Evolutionary conservation across 2,888 invertebrate genomes (phyloP).

Genomic region (Zygothrica quintamaculata): DNA sequence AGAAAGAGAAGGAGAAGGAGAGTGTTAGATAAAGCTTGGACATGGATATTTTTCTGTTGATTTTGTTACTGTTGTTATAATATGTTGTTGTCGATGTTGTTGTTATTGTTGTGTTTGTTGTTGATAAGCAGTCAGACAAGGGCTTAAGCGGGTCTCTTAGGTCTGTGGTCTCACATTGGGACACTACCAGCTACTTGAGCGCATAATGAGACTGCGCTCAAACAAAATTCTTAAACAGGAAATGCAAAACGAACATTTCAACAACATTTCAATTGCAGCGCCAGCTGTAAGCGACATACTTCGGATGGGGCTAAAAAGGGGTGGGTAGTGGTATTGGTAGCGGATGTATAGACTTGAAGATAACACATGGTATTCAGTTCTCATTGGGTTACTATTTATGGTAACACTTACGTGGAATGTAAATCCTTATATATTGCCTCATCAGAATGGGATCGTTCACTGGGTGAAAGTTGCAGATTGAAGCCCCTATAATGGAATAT

Average conservation of each 20-base stretch:
- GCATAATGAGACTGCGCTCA: conserved; percentile 52
- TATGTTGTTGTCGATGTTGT: conserved; percentile 17
- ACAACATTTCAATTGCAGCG: conserved; percentile 21
- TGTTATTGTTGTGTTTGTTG: conserved; percentile 29
- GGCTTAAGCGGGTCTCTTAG: conserved; percentile 55
- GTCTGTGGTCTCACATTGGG: conserved; percentile 13
- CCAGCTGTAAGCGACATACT: conserved; percentile 5
- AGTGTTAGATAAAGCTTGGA: conserved; percentile 70
- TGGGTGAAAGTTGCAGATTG: conserved; percentile 87
- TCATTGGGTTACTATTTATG: not conserved
- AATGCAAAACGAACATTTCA: conserved; percentile 39
- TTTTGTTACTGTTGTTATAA: conserved; percentile 21
- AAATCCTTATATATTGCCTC: conserved; percentile 94
- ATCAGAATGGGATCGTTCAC: conserved; percentile 89
- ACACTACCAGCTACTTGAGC: conserved; percentile 36
- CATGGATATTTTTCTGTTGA: conserved; percentile 47
- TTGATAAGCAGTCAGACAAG: conserved; percentile 58
- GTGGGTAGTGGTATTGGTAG: conserved; percentile 1
- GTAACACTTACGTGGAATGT: conserved; percentile 89
- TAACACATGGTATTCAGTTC: conserved; percentile 36
- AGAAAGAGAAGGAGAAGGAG: conserved; percentile 29
- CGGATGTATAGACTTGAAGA: conserved; percentile 5
- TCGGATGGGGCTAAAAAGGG: not conserved
- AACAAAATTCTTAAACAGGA: conserved; percentile 45
- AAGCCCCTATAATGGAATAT: conserved; percentile 88